These are phyloP conservation scores for Eumeta japonica DNA, from an alignment of 1,140 invertebrate species.

Conservation along the genomic window DNA sequence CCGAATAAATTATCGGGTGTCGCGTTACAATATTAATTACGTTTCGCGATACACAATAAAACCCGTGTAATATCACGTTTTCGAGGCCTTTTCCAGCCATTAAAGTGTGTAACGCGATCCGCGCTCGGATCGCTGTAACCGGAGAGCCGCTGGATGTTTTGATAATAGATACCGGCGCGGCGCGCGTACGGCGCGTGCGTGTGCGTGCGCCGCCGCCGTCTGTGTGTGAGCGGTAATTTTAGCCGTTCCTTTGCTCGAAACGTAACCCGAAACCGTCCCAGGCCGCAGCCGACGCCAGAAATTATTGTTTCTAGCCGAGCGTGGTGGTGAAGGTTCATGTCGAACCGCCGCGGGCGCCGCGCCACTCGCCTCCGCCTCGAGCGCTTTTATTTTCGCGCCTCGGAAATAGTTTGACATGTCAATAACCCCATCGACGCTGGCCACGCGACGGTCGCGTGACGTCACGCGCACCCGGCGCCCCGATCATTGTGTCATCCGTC, in stretches of 20 bases:
- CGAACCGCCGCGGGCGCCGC: no score
- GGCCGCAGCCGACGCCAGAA: no score
- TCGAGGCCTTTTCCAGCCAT: slow-evolving; percentile 58
- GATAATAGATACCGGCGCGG: slow-evolving; percentile 55
- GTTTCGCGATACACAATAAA: slow-evolving; percentile 55
- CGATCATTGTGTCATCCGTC: no score
- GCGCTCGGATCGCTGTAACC: slow-evolving; percentile 56
- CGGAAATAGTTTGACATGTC: slow-evolving; percentile 54
- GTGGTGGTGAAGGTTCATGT: slow-evolving; percentile 8
- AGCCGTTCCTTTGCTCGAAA: slow-evolving; percentile 57
- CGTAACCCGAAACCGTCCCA: slow-evolving; percentile 50
- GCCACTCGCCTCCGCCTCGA: slow-evolving; percentile 27
- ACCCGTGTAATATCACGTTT: slow-evolving; percentile 57
- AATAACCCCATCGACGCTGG: slow-evolving; percentile 50
- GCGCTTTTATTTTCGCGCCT: slow-evolving; percentile 50
- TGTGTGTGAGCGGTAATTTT: slow-evolving; percentile 54
- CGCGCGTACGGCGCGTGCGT: slow-evolving; percentile 23
- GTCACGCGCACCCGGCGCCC: slow-evolving; percentile 31
- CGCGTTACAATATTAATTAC: slow-evolving; percentile 54
- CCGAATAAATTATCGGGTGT: slow-evolving; percentile 51
- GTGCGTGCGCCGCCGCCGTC: slow-evolving; percentile 13
- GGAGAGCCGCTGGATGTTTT: slow-evolving; percentile 54
- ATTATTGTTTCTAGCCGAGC: no score
- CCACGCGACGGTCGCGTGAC: slow-evolving; percentile 42
- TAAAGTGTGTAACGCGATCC: slow-evolving; percentile 56